Percentiles rank a stretch among this genome's conserved stretches.
Conservation (phyloP, 92 coral and sea anemone species). For the Nematostella vectensis region DNA sequence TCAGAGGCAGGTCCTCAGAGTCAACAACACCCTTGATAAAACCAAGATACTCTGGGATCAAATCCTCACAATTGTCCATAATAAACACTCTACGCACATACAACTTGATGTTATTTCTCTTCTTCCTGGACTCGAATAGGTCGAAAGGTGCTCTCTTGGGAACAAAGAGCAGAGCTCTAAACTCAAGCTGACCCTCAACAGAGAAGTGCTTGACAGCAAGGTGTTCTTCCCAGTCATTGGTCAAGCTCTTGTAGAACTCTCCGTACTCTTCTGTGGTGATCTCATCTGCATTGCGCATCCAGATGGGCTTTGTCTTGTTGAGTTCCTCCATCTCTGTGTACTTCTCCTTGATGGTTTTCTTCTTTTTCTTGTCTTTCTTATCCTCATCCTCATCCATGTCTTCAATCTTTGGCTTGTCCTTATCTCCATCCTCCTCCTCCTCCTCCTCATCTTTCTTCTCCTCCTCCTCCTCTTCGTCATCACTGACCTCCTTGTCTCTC, state of each 20-base stretch:
- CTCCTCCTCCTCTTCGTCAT: slow-evolving; percentile 62
- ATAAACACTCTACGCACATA: slow-evolving; percentile 98
- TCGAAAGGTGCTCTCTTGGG: slow-evolving; percentile 98
- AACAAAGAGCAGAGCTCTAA: slow-evolving; percentile 86
- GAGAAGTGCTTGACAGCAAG: slow-evolving; percentile 99
- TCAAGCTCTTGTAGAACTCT: slow-evolving; percentile 96
- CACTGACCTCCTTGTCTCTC: slow-evolving; percentile 94
- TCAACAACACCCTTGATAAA: slow-evolving; percentile 98
- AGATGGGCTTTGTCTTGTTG: slow-evolving; percentile 96
- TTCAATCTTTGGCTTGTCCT: slow-evolving; percentile 75
- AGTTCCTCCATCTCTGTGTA: slow-evolving; percentile 89
- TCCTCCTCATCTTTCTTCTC: slow-evolving; percentile 57
- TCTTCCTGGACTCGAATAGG: slow-evolving; percentile 96
- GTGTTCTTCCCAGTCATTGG: slow-evolving; percentile 99
- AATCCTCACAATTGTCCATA: slow-evolving; percentile 98
- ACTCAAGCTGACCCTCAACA: slow-evolving; percentile 96
- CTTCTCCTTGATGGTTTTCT: slow-evolving; percentile 88
- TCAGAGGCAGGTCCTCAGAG: slow-evolving; percentile 94
- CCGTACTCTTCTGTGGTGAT: slow-evolving; percentile 93
- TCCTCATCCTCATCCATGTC: slow-evolving; percentile 78
- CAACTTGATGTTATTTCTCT: slow-evolving; percentile 98
- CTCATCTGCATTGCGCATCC: slow-evolving; percentile 97
- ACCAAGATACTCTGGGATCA: slow-evolving; percentile 95
- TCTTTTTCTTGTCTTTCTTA: slow-evolving; percentile 73
- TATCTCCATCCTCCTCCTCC: slow-evolving; percentile 47